Evolutionary conservation across 2,797 vertebrate species (phyloP).

Genomic region (Platyrinchus mystaceus): DNA sequence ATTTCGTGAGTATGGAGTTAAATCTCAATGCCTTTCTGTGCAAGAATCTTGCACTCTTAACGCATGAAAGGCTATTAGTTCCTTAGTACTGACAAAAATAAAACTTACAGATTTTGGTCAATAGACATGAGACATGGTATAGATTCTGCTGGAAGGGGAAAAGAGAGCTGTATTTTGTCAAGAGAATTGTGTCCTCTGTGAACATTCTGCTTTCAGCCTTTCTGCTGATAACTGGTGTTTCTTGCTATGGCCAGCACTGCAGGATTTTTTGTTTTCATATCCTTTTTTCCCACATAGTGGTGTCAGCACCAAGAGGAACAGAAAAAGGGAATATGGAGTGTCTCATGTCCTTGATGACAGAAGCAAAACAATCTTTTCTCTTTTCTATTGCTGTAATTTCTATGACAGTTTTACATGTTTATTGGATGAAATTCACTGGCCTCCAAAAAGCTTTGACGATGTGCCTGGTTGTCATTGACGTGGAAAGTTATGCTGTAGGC

Average conservation of each 20-base stretch:
- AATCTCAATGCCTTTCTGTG: not conserved
- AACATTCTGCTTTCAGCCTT: not conserved
- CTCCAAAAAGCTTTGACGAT: not conserved
- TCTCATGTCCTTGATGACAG: not conserved
- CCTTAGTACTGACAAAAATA: not conserved
- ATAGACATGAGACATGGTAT: not conserved
- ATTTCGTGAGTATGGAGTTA: not conserved
- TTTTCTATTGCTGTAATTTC: not conserved
- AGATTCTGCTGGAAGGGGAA: not conserved
- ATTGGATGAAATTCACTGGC: not conserved
- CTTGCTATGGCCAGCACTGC: not conserved
- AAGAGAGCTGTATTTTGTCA: not conserved
- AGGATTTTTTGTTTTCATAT: not conserved
- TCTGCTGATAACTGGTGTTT: not conserved
- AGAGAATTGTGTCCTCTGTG: not conserved
- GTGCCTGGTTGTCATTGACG: not conserved
- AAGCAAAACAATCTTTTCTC: not conserved
- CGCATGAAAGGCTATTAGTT: not conserved
- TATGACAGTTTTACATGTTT: not conserved
- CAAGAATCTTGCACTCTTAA: not conserved
- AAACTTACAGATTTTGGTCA: constrained; percentile 16
- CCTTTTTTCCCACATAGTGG: not conserved
- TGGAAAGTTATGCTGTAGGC: not conserved
- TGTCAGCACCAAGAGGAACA: not conserved
- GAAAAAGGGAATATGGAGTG: not conserved